Evolutionary conservation across 1,140 invertebrate genomes (phyloP).

Genomic region (Cyclina sinensis): DNA sequence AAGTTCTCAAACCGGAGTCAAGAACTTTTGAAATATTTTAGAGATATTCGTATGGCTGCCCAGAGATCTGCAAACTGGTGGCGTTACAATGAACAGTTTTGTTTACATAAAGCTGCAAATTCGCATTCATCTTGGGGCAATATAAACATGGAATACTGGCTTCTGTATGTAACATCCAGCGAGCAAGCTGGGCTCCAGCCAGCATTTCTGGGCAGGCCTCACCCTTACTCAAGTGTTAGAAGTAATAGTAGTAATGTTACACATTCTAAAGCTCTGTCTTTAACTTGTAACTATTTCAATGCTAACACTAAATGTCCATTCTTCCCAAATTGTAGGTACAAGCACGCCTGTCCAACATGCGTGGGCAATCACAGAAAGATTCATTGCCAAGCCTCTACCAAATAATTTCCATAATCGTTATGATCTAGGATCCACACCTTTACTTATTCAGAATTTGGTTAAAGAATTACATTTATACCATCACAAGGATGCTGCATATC

Average conservation of each 20-base stretch:
- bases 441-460: neutral
- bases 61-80: neutral
- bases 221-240: too few relatives aligned
- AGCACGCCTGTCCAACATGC: neutral
- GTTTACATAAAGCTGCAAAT: neutral
- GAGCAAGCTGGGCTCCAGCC: neutral
- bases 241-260: too few relatives aligned
- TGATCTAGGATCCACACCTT: neutral
- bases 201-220: too few relatives aligned
- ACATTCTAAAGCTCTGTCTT: neutral
- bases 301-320: neutral
- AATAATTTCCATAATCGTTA: neutral
- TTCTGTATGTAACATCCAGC: neutral
- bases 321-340: conserved; percentile 1
- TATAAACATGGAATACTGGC: neutral
- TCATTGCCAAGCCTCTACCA: neutral
- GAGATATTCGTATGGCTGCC: neutral
- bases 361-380: neutral
- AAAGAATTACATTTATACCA: neutral
- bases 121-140: neutral
- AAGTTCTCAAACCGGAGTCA: neutral
- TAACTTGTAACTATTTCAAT: neutral
- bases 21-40: neutral
- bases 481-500: neutral
- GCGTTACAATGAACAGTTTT: neutral